phyloP scores from a whole-genome alignment of 2,888 invertebrate genomes.

The Cantharis flavilabris region DNA sequence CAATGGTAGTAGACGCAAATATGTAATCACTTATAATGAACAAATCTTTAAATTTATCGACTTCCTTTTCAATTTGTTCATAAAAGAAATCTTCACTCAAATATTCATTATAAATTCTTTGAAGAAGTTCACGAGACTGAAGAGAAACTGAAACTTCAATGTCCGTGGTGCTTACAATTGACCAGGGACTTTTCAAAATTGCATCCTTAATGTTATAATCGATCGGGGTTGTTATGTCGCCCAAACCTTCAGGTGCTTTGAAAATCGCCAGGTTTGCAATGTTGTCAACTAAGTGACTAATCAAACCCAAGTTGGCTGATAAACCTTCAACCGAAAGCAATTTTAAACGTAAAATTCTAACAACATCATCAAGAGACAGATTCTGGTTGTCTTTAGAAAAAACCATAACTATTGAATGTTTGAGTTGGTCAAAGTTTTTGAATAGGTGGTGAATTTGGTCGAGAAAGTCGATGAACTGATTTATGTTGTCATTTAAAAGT shows the following conservation, averaged over 20 bases:
- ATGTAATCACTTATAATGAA: background rate
- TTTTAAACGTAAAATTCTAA: background rate
- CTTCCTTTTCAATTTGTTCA: background rate
- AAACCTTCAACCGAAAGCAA: background rate
- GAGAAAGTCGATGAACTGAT: constrained; percentile 2
- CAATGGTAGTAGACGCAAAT: constrained; percentile 1
- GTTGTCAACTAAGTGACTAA: background rate
- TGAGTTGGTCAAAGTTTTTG: background rate
- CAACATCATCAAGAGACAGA: background rate
- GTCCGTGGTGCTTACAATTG: background rate
- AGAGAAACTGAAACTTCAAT: background rate
- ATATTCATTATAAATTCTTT: background rate
- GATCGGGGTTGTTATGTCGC: background rate
- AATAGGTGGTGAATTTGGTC: background rate
- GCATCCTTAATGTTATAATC: background rate
- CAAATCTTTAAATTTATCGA: background rate
- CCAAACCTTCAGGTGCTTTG: background rate
- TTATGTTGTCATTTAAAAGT: background rate
- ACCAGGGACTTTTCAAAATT: background rate
- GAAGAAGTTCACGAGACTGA: background rate
- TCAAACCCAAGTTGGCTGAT: background rate
- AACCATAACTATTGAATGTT: background rate
- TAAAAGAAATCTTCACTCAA: background rate
- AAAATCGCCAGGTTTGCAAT: background rate
- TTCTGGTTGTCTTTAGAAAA: constrained; percentile 9